A percentile compares a stretch with the other conserved stretches of the same genome.
Evolutionary conservation across 53 echinoderm and acorn worm genomes (phyloP).

Genomic region (Echinarachnius parma): DNA sequence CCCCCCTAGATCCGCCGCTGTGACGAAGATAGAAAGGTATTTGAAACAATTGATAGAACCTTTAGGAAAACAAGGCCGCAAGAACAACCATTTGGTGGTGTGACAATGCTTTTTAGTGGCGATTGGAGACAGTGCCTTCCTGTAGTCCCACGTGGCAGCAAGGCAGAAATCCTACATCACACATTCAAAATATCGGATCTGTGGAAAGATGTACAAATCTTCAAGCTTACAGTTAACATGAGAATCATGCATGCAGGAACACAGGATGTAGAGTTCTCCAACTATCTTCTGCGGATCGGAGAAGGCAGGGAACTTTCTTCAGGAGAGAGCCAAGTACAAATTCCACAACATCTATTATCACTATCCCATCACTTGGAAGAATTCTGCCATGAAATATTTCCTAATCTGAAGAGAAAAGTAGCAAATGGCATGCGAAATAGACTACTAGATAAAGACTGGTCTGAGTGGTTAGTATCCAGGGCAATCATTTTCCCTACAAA

Average conservation of each 20-base stretch:
- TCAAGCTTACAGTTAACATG: constrained; percentile 41
- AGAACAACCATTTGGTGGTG: constrained; percentile 27
- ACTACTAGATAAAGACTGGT: constrained; percentile 8
- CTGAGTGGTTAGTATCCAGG: constrained; percentile 43
- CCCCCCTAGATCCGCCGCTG: too few species aligned
- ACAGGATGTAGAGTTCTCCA: neutral
- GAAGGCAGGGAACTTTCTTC: too few species aligned
- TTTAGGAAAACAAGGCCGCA: constrained; percentile 26
- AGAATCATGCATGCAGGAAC: constrained; percentile 20
- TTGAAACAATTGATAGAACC: constrained; percentile 27
- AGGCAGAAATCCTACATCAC: constrained; percentile 26
- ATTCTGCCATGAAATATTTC: constrained; percentile 11
- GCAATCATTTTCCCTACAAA: constrained; percentile 49
- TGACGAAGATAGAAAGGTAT: too few species aligned
- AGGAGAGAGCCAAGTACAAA: too few species aligned
- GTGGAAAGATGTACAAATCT: constrained; percentile 31
- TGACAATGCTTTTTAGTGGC: constrained; percentile 34
- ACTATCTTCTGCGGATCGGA: constrained; percentile 8
- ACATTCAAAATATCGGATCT: constrained; percentile 37
- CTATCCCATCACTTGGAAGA: too few species aligned
- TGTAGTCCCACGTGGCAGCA: constrained; percentile 21
- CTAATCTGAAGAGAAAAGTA: constrained; percentile 1
- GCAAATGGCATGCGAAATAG: too few species aligned
- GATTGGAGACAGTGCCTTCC: constrained; percentile 47
- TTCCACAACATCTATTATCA: too few species aligned